phyloP scores from a whole-genome alignment of 2,888 invertebrate species.

The Brachypalpus laphriformis region DNA sequence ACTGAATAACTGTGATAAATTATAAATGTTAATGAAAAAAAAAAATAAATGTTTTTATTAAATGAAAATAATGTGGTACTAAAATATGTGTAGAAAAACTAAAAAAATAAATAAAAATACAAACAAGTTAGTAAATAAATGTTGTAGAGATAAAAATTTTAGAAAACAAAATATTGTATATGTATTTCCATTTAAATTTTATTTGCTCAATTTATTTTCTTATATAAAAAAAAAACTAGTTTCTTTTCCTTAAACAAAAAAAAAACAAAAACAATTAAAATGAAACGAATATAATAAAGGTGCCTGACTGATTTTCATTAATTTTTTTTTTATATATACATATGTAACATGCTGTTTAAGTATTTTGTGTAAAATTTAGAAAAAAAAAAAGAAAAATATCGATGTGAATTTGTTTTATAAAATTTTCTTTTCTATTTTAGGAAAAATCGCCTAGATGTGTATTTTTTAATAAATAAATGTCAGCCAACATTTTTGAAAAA shows the following conservation, averaged over 20 bases:
- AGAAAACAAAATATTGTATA: slow-evolving; percentile 13
- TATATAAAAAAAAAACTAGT: background rate
- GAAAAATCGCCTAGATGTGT: slow-evolving; percentile 45
- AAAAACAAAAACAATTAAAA: slow-evolving; percentile 3
- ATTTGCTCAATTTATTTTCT: slow-evolving; percentile 61
- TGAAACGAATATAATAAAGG: slow-evolving; percentile 54
- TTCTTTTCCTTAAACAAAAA: slow-evolving; percentile 1
- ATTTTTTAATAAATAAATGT: slow-evolving; percentile 70
- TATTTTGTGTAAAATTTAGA: slow-evolving; percentile 31
- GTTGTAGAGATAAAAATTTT: slow-evolving; percentile 60
- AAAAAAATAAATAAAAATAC: slow-evolving; percentile 15
- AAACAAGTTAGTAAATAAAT: slow-evolving; percentile 61
- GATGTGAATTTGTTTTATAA: slow-evolving; percentile 43
- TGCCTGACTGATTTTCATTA: slow-evolving; percentile 73
- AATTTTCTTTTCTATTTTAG: slow-evolving; percentile 25
- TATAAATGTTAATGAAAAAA: slow-evolving; percentile 65
- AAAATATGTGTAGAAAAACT: slow-evolving; percentile 57
- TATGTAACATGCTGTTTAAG: slow-evolving; percentile 33
- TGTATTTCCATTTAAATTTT: slow-evolving; percentile 48
- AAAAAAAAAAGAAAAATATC: slow-evolving; percentile 20
- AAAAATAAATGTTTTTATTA: slow-evolving; percentile 60
- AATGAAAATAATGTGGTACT: slow-evolving; percentile 67
- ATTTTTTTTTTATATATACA: slow-evolving; percentile 16
- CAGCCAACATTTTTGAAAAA: slow-evolving; percentile 67
- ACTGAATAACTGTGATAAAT: slow-evolving; percentile 74